phyloP scores from a whole-genome alignment of 2,888 invertebrate species.

The Leptinotarsa juncta region DNA sequence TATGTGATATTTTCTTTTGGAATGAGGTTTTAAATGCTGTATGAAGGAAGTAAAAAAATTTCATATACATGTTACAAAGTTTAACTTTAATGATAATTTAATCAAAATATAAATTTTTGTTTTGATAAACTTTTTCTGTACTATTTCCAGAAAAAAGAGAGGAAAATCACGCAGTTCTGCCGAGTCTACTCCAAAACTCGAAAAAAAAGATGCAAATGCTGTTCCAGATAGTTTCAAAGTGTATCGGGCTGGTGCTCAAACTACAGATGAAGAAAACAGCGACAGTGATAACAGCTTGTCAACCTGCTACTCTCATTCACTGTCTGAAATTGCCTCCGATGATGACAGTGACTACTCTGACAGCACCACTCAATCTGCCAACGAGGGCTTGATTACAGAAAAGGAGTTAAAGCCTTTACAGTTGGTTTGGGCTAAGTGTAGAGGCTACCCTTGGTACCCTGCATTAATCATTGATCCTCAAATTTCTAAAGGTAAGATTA shows the following conservation, averaged over 20 bases:
- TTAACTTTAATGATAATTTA: too few species aligned
- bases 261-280: slow-evolving; percentile 62
- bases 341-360: slow-evolving; percentile 61
- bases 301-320: slow-evolving; percentile 65
- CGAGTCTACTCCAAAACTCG: slow-evolving; percentile 26
- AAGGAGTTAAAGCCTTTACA: slow-evolving; percentile 82
- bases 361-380: slow-evolving; percentile 62
- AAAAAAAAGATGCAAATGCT: slow-evolving; percentile 46
- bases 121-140: neutral
- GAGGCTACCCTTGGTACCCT: slow-evolving; percentile 97
- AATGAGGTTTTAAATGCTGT: too few species aligned
- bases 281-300: slow-evolving; percentile 65
- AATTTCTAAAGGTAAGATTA: slow-evolving; percentile 81
- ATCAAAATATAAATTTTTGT: neutral
- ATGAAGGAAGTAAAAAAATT: too few species aligned
- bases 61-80: too few species aligned
- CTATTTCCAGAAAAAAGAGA: slow-evolving; percentile 52
- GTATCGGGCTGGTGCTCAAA: slow-evolving; percentile 66
- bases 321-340: slow-evolving; percentile 63
- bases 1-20: too few species aligned
- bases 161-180: slow-evolving; percentile 30
- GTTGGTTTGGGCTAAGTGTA: slow-evolving; percentile 97
- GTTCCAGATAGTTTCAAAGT: slow-evolving; percentile 70
- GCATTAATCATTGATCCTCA: slow-evolving; percentile 95
- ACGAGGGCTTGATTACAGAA: slow-evolving; percentile 44